Percentiles rank a stretch among this genome's conserved stretches.
Conservation (phyloP, 2,797 vertebrate genomes). For the Megalops cyprinoides region DNA sequence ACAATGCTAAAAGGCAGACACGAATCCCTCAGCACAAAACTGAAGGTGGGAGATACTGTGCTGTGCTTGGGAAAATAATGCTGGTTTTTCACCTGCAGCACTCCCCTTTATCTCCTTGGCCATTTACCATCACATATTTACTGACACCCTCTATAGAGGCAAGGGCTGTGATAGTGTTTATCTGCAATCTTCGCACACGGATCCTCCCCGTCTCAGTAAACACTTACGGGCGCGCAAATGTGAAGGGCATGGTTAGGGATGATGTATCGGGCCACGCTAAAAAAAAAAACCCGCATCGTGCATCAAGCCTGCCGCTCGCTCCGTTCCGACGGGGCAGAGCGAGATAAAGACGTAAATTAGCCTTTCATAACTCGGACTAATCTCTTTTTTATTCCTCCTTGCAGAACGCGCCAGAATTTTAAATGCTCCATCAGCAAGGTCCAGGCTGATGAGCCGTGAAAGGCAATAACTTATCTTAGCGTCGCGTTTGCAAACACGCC, state of each 20-base stretch:
- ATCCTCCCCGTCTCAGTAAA: neutral
- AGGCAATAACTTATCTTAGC: neutral
- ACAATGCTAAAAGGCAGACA: neutral
- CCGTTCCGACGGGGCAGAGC: neutral
- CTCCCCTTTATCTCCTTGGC: slow-evolving; percentile 1
- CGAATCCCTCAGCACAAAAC: neutral
- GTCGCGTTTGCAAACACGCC: neutral
- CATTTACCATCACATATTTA: neutral
- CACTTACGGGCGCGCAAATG: neutral
- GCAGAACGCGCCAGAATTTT: neutral
- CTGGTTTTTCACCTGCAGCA: neutral
- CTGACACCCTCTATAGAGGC: neutral
- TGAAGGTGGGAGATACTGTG: neutral
- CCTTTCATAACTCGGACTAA: neutral
- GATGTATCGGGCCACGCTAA: neutral
- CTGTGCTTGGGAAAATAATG: neutral
- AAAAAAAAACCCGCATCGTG: neutral
- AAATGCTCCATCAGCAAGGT: neutral
- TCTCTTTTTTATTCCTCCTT: neutral
- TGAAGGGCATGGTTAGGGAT: slow-evolving; percentile 12
- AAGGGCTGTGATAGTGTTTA: neutral
- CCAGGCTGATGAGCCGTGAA: neutral
- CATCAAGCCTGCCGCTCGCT: neutral
- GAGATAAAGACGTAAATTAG: neutral
- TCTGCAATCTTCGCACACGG: neutral